A percentile compares a stretch with the other conserved stretches of the same genome.
phyloP scores from a whole-genome alignment of 53 echinoderm and acorn worm genomes.

The Echinometra lucunter region DNA sequence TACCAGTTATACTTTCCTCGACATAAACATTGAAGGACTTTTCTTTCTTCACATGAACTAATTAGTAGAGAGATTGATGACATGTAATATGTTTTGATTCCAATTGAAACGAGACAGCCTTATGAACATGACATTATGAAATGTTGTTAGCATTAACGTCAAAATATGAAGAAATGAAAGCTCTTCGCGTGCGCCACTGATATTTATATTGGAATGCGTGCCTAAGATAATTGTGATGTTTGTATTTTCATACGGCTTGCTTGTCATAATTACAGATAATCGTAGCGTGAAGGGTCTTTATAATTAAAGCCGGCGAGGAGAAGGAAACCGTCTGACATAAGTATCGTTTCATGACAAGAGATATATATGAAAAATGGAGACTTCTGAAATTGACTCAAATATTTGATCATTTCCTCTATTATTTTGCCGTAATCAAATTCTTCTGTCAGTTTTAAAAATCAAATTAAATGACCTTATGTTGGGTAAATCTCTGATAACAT shows the following conservation, averaged over 20 bases:
- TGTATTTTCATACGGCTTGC: background rate
- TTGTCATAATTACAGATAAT: constrained; percentile 36
- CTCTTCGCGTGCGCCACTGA: background rate
- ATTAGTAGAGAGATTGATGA: constrained; percentile 41
- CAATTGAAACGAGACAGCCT: constrained; percentile 45
- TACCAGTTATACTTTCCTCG: constrained; percentile 16
- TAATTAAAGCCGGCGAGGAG: constrained; percentile 15
- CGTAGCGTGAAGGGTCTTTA: constrained; percentile 30
- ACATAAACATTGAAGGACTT: constrained; percentile 25
- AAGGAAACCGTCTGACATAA: constrained; percentile 23
- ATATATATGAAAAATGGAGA: background rate
- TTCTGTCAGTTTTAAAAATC: background rate
- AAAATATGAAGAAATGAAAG: constrained; percentile 23
- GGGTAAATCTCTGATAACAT: background rate
- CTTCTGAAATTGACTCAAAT: background rate
- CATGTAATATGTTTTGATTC: constrained; percentile 39
- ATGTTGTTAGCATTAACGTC: constrained; percentile 35
- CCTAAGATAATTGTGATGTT: constrained; percentile 40
- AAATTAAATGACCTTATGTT: background rate
- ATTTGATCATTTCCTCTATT: background rate
- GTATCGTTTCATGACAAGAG: background rate
- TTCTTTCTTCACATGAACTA: constrained; percentile 45
- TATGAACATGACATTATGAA: constrained; percentile 20
- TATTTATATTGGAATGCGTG: constrained; percentile 51
- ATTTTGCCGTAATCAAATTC: background rate